phyloP scores from a whole-genome alignment of 2,888 invertebrate genomes.

The Rhodophaea formosa region DNA sequence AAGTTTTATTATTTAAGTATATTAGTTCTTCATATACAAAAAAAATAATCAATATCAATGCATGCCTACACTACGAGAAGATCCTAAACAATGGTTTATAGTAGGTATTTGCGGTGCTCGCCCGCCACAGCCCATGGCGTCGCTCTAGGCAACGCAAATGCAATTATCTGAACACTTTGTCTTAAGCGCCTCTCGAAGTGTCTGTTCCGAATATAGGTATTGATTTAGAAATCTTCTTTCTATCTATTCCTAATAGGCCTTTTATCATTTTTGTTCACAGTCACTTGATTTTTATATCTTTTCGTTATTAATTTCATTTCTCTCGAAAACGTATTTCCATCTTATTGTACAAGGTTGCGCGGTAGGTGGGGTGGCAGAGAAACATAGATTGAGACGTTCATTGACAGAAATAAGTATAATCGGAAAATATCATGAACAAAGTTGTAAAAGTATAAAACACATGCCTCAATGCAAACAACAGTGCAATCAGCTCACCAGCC shows the following conservation, averaged over 20 bases:
- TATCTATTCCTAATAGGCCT: not conserved
- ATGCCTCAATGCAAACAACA: no score
- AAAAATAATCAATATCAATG: no score
- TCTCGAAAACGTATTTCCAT: not conserved
- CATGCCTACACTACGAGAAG: not conserved
- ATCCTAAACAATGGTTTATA: not conserved
- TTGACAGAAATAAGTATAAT: no score
- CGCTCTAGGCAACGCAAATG: constrained; percentile 43
- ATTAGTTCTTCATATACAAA: no score
- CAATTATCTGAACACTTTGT: constrained; percentile 66
- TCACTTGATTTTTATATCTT: not conserved
- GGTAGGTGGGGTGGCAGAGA: no score
- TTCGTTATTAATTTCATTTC: not conserved
- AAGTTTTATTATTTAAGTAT: no score
- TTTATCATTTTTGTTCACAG: not conserved
- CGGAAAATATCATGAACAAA: no score
- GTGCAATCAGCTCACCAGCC: no score
- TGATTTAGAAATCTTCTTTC: not conserved
- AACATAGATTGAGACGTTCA: no score
- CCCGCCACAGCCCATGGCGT: constrained; percentile 33
- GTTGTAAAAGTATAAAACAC: no score
- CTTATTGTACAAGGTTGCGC: not conserved
- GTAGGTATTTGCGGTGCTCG: constrained; percentile 9
- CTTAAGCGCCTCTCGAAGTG: constrained; percentile 45
- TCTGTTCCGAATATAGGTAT: constrained; percentile 32